phyloP scores from a whole-genome alignment of 2,888 invertebrate genomes.

The Altica lythri region DNA sequence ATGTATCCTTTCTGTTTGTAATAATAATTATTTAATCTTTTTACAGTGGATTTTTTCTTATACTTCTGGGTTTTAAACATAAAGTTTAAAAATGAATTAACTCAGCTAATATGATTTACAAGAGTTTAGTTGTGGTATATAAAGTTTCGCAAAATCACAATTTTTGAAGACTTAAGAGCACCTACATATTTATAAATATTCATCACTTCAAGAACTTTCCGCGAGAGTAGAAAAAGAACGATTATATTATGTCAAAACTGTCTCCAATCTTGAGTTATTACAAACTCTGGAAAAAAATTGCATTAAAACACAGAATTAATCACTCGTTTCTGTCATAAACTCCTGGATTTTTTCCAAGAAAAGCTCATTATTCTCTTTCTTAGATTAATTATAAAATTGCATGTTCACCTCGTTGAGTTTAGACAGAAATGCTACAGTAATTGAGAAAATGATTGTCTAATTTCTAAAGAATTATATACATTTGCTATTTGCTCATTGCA shows the following conservation, averaged over 20 bases:
- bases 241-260: slow-evolving; percentile 26
- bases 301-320: slow-evolving; percentile 32
- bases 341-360: slow-evolving; percentile 31
- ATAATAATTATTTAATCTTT: too few species aligned
- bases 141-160: not conserved
- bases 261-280: slow-evolving; percentile 27
- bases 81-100: too few species aligned
- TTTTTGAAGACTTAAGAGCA: slow-evolving; percentile 2
- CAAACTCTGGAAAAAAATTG: slow-evolving; percentile 29
- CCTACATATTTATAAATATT: slow-evolving; percentile 22
- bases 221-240: slow-evolving; percentile 21
- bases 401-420: slow-evolving; percentile 42
- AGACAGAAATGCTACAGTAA: slow-evolving; percentile 19
- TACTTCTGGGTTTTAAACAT: too few species aligned
- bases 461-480: slow-evolving; percentile 27
- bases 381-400: slow-evolving; percentile 49
- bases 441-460: slow-evolving; percentile 25
- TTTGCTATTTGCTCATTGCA: slow-evolving; percentile 14
- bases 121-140: too few species aligned
- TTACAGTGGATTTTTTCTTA: too few species aligned
- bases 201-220: slow-evolving; percentile 19
- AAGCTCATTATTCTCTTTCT: slow-evolving; percentile 44
- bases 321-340: slow-evolving; percentile 31
- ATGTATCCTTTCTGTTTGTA: too few species aligned
- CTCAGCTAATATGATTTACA: too few species aligned